Conservation (phyloP, 2,113 vertebrate genomes). For the Melierax canorus region DNA sequence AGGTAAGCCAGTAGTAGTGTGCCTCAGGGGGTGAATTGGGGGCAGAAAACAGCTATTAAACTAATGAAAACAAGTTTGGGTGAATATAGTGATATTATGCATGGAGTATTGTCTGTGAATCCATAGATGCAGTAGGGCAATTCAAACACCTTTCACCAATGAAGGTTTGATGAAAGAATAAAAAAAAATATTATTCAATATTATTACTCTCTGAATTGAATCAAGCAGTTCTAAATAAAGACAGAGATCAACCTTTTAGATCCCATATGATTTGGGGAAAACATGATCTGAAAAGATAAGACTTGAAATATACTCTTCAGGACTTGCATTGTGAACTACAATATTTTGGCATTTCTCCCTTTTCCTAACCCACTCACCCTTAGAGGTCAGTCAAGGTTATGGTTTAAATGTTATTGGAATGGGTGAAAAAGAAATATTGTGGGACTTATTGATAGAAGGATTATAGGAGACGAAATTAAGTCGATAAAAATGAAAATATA, state of each 20-base stretch:
- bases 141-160: not conserved
- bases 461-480: slow-evolving; percentile 61
- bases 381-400: not conserved
- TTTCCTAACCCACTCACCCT: not conserved
- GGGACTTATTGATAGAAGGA: slow-evolving; percentile 20
- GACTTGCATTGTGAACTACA: not conserved
- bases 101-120: not conserved
- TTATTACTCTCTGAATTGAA: not conserved
- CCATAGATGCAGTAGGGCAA: not conserved
- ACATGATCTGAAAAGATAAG: not conserved
- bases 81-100: not conserved
- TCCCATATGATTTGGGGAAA: not conserved
- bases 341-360: not conserved
- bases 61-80: not conserved
- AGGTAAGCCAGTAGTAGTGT: not conserved
- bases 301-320: not conserved
- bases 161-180: not conserved
- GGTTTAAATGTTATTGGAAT: slow-evolving; percentile 16
- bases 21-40: accelerated
- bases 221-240: not conserved
- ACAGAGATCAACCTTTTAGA: not conserved
- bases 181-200: not conserved
- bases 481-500: slow-evolving; percentile 57
- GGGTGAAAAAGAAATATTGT: slow-evolving; percentile 7
- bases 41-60: not conserved